A percentile compares a stretch with the other conserved stretches of the same genome.
Conservation (phyloP, 2,888 invertebrate species). For the Xylophagus ater region DNA sequence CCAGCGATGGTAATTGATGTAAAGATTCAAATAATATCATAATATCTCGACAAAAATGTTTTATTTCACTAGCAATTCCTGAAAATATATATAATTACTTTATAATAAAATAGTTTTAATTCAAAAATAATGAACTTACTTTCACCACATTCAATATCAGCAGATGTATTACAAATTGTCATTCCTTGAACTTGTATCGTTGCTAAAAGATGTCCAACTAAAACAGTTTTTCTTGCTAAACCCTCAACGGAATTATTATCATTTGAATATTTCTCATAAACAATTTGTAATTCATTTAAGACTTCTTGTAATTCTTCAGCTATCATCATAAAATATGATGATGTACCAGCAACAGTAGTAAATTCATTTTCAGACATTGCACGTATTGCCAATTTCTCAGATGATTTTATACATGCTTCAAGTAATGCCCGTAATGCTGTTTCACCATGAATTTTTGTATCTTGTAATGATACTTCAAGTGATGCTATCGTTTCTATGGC, state of each 20-base stretch:
- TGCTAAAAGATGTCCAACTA: constrained; percentile 43
- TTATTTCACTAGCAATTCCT: constrained; percentile 52
- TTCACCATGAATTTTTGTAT: constrained; percentile 30
- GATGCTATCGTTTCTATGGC: constrained; percentile 23
- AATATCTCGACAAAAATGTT: constrained; percentile 45
- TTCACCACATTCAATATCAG: constrained; percentile 54
- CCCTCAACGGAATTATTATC: constrained; percentile 28
- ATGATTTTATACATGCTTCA: constrained; percentile 23
- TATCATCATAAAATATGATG: constrained; percentile 24
- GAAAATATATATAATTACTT: constrained; percentile 14
- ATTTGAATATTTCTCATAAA: constrained; percentile 26
- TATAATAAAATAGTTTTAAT: not conserved
- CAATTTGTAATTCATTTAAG: constrained; percentile 21
- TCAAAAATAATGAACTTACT: constrained; percentile 38
- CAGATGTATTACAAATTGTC: constrained; percentile 64
- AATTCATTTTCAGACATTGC: constrained; percentile 24
- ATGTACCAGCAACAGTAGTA: constrained; percentile 21
- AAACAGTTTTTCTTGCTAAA: constrained; percentile 23
- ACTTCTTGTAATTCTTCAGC: constrained; percentile 23
- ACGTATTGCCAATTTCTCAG: constrained; percentile 21
- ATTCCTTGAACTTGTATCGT: constrained; percentile 59
- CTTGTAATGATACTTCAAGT: constrained; percentile 24
- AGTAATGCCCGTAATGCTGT: constrained; percentile 23
- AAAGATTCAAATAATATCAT: constrained; percentile 41
- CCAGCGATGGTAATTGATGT: constrained; percentile 33